phyloP scores from a whole-genome alignment of 2,888 invertebrate genomes.

The Mylabris sibirica region DNA sequence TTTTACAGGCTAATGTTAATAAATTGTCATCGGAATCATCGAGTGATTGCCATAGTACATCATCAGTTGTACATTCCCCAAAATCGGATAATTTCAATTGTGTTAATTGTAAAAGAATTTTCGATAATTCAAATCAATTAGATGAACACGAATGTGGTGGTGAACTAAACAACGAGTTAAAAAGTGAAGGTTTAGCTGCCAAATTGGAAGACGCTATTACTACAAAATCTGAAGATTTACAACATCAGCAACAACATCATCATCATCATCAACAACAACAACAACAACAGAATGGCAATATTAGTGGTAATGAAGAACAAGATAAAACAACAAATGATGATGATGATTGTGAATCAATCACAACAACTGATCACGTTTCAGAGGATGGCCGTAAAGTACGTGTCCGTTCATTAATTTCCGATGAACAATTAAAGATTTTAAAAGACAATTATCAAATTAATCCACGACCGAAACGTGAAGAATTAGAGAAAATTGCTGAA shows the following conservation, averaged over 20 bases:
- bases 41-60: constrained; percentile 59
- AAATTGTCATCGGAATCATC: constrained; percentile 69
- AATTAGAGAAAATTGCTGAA: constrained; percentile 88
- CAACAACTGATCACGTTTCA: constrained; percentile 60
- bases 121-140: constrained; percentile 67
- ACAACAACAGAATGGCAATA: constrained; percentile 57
- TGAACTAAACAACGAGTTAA: constrained; percentile 68
- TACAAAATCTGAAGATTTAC: constrained; percentile 63
- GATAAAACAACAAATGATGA: constrained; percentile 64
- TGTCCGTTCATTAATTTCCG: constrained; percentile 92
- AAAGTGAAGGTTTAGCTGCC: constrained; percentile 79
- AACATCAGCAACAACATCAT: constrained; percentile 66
- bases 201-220: constrained; percentile 75
- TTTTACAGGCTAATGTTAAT: constrained; percentile 74
- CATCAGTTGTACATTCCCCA: constrained; percentile 51
- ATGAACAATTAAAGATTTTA: constrained; percentile 89
- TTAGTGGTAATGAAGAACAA: constrained; percentile 62
- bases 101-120: constrained; percentile 67
- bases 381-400: constrained; percentile 80
- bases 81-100: constrained; percentile 63
- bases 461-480: constrained; percentile 93
- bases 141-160: constrained; percentile 80
- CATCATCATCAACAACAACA: too few relatives aligned
- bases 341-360: constrained; percentile 64
- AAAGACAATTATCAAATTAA: constrained; percentile 90